Conservation (phyloP, 2,797 vertebrate genomes). For the Siniperca undulata region DNA sequence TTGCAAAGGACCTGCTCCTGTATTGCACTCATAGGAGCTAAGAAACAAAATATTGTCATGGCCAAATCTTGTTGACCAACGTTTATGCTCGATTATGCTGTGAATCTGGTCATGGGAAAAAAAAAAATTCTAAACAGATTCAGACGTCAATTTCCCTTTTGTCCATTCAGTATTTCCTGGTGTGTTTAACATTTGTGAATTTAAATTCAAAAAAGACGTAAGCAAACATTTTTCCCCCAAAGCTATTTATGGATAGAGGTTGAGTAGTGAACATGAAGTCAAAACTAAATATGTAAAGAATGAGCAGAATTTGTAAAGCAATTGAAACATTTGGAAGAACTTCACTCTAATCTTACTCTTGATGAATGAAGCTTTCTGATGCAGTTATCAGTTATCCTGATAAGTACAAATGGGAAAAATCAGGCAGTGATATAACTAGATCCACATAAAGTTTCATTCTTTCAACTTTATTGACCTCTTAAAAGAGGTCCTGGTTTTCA, state of each 20-base stretch:
- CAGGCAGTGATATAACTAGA: neutral
- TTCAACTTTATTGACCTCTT: neutral
- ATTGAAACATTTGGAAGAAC: neutral
- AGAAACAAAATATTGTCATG: too few relatives aligned
- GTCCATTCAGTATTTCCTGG: too few relatives aligned
- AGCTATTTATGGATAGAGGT: neutral
- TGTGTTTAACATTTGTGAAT: neutral
- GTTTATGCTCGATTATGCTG: too few relatives aligned
- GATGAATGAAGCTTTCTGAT: neutral
- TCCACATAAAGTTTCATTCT: neutral
- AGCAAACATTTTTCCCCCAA: neutral
- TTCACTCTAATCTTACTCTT: neutral
- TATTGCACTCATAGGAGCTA: too few relatives aligned
- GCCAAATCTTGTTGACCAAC: too few relatives aligned
- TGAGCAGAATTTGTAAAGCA: neutral
- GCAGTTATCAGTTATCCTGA: neutral
- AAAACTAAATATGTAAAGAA: neutral
- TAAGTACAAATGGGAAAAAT: neutral
- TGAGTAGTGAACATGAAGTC: neutral
- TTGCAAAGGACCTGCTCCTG: too few relatives aligned
- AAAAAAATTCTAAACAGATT: too few relatives aligned
- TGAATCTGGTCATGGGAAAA: too few relatives aligned
- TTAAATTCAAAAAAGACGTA: neutral
- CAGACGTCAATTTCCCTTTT: too few relatives aligned
- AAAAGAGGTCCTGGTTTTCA: conserved; percentile 6